Percentiles rank a stretch among this genome's conserved stretches.
These are phyloP conservation scores for Dryadula phaetusa DNA, from an alignment of 2,888 invertebrate species.

Conservation along the genomic window DNA sequence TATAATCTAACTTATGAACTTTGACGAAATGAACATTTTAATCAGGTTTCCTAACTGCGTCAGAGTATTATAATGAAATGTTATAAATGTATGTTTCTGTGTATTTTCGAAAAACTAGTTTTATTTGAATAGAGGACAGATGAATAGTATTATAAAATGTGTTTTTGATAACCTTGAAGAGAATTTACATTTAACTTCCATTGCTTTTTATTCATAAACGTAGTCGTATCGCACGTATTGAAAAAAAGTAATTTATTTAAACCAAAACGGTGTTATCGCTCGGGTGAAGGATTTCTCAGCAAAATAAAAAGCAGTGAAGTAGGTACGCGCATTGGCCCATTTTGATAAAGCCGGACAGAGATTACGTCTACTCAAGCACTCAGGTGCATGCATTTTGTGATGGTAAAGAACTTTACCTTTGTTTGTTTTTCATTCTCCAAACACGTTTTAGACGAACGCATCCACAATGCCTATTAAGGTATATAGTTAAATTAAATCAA, in stretches of 20 bases:
- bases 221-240: constrained; percentile 24
- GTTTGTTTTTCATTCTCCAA: constrained; percentile 43
- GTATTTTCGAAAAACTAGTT: neutral
- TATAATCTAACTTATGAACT: constrained; percentile 1
- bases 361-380: constrained; percentile 68
- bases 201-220: constrained; percentile 39
- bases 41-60: constrained; percentile 12
- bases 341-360: constrained; percentile 78
- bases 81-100: neutral
- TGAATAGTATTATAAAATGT: neutral
- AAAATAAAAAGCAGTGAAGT: constrained; percentile 57
- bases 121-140: neutral
- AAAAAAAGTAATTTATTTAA: constrained; percentile 53
- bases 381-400: constrained; percentile 54
- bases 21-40: constrained; percentile 2
- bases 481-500: constrained; percentile 9
- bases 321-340: constrained; percentile 77
- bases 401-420: constrained; percentile 46
- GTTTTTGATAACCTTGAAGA: constrained; percentile 15
- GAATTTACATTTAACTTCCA: constrained; percentile 29
- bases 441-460: constrained; percentile 23
- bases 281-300: constrained; percentile 58
- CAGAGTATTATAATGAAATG: neutral
- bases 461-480: constrained; percentile 2
- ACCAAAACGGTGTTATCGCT: constrained; percentile 60